These are phyloP conservation scores for Acyrthosiphon pisum DNA, from an alignment of 1,140 invertebrate genomes.

Conservation along the genomic window DNA sequence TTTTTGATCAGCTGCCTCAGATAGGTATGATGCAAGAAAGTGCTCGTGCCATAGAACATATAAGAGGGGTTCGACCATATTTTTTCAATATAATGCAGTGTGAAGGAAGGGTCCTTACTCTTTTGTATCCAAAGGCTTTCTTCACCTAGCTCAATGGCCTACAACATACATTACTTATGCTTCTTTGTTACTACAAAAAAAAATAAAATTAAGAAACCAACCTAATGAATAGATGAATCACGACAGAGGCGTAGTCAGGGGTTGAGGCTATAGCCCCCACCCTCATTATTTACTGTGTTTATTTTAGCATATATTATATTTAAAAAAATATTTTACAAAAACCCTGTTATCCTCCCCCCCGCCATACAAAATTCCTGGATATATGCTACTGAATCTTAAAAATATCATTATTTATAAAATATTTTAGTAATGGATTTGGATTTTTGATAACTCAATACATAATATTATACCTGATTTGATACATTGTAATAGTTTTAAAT, in stretches of 20 bases:
- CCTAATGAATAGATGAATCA: background rate
- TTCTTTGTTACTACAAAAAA: background rate
- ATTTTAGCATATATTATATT: too few relatives aligned
- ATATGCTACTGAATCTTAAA: too few relatives aligned
- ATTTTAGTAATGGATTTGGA: background rate
- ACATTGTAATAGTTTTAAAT: background rate
- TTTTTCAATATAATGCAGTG: background rate
- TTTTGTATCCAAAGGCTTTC: slow-evolving; percentile 22
- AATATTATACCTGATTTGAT: background rate
- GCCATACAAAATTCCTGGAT: too few relatives aligned
- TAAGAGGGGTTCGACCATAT: background rate
- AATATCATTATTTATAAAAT: background rate
- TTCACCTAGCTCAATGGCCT: background rate
- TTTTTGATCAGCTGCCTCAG: slow-evolving; percentile 34
- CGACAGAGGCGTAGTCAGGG: too few relatives aligned
- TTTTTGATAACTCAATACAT: background rate
- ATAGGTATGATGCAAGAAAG: slow-evolving; percentile 26
- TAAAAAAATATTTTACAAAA: too few relatives aligned
- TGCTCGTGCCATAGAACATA: background rate
- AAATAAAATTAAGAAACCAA: background rate
- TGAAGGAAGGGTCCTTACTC: background rate
- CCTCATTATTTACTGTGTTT: too few relatives aligned
- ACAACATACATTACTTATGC: background rate
- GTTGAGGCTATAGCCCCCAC: too few relatives aligned
- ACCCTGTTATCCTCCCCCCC: too few relatives aligned